Evolutionary conservation across 2,113 vertebrate species (phyloP), one percentile per base, ranked within the genome.

Genomic region (Podarcis muralis): DNA sequence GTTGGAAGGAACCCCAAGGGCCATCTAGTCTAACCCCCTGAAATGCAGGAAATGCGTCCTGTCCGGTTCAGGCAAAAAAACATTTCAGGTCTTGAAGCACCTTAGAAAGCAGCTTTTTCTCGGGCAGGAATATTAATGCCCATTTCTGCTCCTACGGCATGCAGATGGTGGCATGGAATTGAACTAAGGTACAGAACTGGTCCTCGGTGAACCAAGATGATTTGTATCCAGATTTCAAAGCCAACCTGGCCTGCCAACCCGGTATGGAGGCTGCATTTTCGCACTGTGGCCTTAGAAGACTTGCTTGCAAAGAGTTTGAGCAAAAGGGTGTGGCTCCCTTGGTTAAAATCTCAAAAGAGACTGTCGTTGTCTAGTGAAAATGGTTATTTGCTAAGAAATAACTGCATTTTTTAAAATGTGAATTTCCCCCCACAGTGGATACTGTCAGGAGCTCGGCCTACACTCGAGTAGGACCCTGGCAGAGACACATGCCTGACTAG

Each of bases 361-460:
- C 90, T 89, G 88, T 91, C 87, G 89, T 92, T 92, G 93, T 95
- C 89, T 95, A 81, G 43, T 48, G 43, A 48, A 48, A 48, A 48
- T 48, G 43, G 43, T 48, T 9, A 9, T 48, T 48, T 48, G 43
- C 43, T 48, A 48, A 48, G 43, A 48, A 9, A 48, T 48, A 48
- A 48, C 43, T 48, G 43, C 43, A 48, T 48, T 48, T 48, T 48
- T 11, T 0, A 48, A 8, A 48, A 48, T 48, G 43, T 48, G 43
- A 43, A 43, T 43, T 43, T 1, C 1, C 43, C 40, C 43, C 43
- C 43, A 43, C 43, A 43, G 43, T 43, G 1, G 43, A 43, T 43
- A 43, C 43, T 43, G 43, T 43, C 43, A 43, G 43, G 43, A 43
- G 43, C 43, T 43, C 43, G 43, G 6, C 43, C 43, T 43, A 43